Percentiles rank a stretch among this genome's conserved stretches.
phyloP scores from a whole-genome alignment of 1,140 invertebrate species.

The Lordiphosa clarofinis region DNA sequence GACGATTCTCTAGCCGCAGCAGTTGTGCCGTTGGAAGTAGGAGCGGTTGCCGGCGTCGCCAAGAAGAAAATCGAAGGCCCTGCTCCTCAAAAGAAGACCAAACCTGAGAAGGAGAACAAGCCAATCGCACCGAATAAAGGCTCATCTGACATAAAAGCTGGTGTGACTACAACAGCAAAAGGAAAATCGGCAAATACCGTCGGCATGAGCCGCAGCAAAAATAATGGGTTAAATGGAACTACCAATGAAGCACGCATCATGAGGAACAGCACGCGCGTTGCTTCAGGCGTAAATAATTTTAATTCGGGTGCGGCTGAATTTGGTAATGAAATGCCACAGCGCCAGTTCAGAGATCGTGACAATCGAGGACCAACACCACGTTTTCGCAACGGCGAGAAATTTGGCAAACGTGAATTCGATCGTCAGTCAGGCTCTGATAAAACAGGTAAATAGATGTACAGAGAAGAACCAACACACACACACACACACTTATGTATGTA shows the following conservation, averaged over 20 bases:
- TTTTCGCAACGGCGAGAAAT: constrained; percentile 82
- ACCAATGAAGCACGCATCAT: constrained; percentile 5
- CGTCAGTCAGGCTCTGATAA: constrained; percentile 96
- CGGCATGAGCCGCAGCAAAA: constrained; percentile 82
- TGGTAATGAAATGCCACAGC: constrained; percentile 79
- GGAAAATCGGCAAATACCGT: constrained; percentile 28
- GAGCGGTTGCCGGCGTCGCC: constrained; percentile 22
- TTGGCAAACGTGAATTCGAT: constrained; percentile 93
- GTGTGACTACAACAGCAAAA: constrained; percentile 17
- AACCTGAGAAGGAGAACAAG: constrained; percentile 92
- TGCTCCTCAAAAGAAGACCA: constrained; percentile 29
- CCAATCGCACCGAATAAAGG: constrained; percentile 79
- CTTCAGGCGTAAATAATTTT: constrained; percentile 79
- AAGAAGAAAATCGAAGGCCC: constrained; percentile 34
- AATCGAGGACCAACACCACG: constrained; percentile 70
- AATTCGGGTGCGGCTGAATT: constrained; percentile 79
- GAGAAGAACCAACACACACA: no score
- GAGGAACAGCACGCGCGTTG: constrained; percentile 80
- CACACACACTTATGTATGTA: no score
- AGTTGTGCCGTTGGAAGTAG: constrained; percentile 16
- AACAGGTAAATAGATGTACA: constrained; percentile 81
- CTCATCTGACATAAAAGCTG: constrained; percentile 26
- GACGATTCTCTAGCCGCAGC: constrained; percentile 85
- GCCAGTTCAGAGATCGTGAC: constrained; percentile 52
- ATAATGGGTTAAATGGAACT: constrained; percentile 81